Percentiles rank a stretch among this genome's conserved stretches.
Conservation (phyloP, 2,888 invertebrate species). For the Leptura quadrifasciata region DNA sequence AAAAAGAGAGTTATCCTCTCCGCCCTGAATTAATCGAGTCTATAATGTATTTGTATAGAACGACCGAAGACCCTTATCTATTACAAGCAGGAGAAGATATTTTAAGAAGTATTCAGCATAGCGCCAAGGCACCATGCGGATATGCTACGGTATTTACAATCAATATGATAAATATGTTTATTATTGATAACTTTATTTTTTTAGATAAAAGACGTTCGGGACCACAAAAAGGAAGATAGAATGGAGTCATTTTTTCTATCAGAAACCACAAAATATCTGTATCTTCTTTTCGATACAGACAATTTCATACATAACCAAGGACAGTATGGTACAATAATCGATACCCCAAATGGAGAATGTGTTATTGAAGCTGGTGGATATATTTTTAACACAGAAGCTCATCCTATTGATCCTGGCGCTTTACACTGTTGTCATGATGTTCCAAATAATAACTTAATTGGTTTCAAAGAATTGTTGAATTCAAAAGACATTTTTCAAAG, state of each 20-base stretch:
- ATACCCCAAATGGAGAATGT: slow-evolving; percentile 90
- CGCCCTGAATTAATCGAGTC: slow-evolving; percentile 98
- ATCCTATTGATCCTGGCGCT: slow-evolving; percentile 95
- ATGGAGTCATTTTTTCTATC: slow-evolving; percentile 99
- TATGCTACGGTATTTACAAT: slow-evolving; percentile 89
- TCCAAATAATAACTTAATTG: slow-evolving; percentile 71
- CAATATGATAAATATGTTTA: too few species aligned
- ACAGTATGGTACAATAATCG: slow-evolving; percentile 83
- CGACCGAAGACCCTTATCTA: slow-evolving; percentile 94
- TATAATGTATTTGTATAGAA: slow-evolving; percentile 95
- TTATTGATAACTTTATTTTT: too few species aligned
- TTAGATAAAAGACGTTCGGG: slow-evolving; percentile 94
- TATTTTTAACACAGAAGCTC: slow-evolving; percentile 98
- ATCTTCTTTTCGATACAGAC: slow-evolving; percentile 95
- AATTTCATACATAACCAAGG: slow-evolving; percentile 97
- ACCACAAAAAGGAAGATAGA: slow-evolving; percentile 95
- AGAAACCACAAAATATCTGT: slow-evolving; percentile 98
- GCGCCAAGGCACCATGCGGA: slow-evolving; percentile 94
- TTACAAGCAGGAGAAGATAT: slow-evolving; percentile 96
- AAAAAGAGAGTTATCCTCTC: slow-evolving; percentile 94
- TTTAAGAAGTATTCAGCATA: slow-evolving; percentile 93
- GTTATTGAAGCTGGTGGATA: slow-evolving; percentile 94
- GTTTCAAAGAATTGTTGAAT: slow-evolving; percentile 71
- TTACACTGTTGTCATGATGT: slow-evolving; percentile 88
- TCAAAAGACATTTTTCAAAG: slow-evolving; percentile 68